phyloP scores from a whole-genome alignment of 2,113 vertebrate genomes.

The Mobula birostris region DNA sequence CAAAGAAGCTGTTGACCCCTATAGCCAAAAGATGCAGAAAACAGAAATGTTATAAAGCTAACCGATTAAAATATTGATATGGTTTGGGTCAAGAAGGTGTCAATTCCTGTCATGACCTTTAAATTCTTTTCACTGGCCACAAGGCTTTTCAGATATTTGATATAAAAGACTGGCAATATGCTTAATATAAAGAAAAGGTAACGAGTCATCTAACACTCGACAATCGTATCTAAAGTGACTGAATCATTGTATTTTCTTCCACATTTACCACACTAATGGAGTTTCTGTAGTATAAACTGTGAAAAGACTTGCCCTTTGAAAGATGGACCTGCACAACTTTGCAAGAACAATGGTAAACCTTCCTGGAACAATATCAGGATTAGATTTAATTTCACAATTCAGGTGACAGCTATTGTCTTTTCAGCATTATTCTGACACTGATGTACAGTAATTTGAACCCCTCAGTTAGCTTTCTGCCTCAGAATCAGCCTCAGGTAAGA shows the following conservation, averaged over 20 bases:
- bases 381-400: constrained; percentile 10
- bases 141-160: not conserved
- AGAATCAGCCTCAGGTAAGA: not conserved
- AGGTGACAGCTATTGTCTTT: constrained; percentile 22
- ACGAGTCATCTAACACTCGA: not conserved
- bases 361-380: constrained; percentile 15
- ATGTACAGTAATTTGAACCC: constrained; percentile 6
- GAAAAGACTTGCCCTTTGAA: not conserved
- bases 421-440: not conserved
- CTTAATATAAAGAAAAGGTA: not conserved
- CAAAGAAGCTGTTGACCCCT: not conserved
- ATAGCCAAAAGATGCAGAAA: not conserved
- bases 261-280: not conserved
- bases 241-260: not conserved
- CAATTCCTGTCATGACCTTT: not conserved
- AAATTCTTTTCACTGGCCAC: not conserved
- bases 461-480: not conserved
- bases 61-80: not conserved
- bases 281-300: not conserved
- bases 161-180: not conserved
- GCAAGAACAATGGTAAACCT: not conserved
- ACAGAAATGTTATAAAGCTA: not conserved
- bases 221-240: not conserved
- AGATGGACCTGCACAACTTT: not conserved
- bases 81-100: not conserved